phyloP scores from a whole-genome alignment of 2,797 vertebrate species.

The Leucoraja ocellata region DNA sequence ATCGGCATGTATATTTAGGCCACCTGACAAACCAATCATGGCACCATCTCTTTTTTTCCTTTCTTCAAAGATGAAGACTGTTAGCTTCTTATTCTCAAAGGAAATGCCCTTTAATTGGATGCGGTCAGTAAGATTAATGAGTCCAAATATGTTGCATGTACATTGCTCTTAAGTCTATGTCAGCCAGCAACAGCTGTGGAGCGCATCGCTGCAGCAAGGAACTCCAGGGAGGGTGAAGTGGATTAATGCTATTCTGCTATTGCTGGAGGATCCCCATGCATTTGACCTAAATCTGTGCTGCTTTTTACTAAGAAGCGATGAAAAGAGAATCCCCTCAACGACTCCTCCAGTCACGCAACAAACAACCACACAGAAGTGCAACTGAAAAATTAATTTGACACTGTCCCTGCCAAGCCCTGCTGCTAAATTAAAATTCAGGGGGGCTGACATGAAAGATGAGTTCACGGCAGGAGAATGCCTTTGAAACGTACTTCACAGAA shows the following conservation, averaged over 20 bases:
- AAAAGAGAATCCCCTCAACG: background rate
- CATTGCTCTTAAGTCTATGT: background rate
- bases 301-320: background rate
- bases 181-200: background rate
- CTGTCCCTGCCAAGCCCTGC: slow-evolving; percentile 7
- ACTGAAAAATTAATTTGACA: slow-evolving; percentile 26
- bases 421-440: slow-evolving; percentile 13
- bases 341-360: background rate
- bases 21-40: background rate
- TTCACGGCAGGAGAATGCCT: slow-evolving; percentile 18
- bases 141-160: background rate
- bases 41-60: background rate
- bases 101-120: background rate
- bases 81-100: background rate
- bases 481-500: background rate
- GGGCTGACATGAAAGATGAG: slow-evolving; percentile 18
- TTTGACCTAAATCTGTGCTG: slow-evolving; percentile 13
- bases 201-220: background rate
- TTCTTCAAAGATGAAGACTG: background rate
- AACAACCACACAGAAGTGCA: background rate
- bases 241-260: background rate
- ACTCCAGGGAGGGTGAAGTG: background rate
- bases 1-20: background rate
- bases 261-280: background rate
- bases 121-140: background rate